Evolutionary conservation across 2,888 invertebrate genomes (phyloP).

Genomic region (Meloe dianella): DNA sequence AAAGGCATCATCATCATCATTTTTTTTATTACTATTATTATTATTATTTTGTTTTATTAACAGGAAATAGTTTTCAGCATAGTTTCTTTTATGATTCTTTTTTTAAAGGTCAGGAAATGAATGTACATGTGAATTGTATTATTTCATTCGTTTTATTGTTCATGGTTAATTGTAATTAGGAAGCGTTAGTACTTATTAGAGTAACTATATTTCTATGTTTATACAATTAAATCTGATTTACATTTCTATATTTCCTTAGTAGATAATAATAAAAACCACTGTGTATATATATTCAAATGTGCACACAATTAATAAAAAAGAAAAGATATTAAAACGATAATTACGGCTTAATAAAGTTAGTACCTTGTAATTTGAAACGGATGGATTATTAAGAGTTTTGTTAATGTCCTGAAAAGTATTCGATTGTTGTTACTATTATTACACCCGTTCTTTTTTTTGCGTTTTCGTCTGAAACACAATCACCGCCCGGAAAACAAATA

Average conservation of each 20-base stretch:
- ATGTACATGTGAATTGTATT: conserved; percentile 42
- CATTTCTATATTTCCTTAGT: conserved; percentile 38
- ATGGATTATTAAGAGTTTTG: conserved; percentile 28
- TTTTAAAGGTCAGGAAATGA: conserved; percentile 35
- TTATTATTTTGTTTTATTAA: conserved; percentile 25
- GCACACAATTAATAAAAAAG: conserved; percentile 28
- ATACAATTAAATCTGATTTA: conserved; percentile 40
- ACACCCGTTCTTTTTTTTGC: background rate
- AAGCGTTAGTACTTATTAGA: conserved; percentile 41
- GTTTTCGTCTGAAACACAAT: conserved; percentile 17
- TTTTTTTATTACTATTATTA: conserved; percentile 1
- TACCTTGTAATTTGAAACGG: conserved; percentile 33
- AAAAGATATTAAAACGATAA: conserved; percentile 27
- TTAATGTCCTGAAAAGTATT: conserved; percentile 27
- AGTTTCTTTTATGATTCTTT: conserved; percentile 11
- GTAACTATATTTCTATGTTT: conserved; percentile 29
- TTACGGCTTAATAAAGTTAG: conserved; percentile 26
- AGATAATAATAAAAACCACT: conserved; percentile 25
- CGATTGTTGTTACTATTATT: conserved; percentile 15
- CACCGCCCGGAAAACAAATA: conserved; percentile 46
- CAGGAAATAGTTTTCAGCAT: conserved; percentile 43
- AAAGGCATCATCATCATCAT: conserved; percentile 21
- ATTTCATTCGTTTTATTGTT: conserved; percentile 42
- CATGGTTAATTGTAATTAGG: conserved; percentile 39
- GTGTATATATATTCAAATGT: conserved; percentile 24